Percentiles rank a stretch among this genome's conserved stretches.
Conservation (phyloP, 1,140 invertebrate genomes). For the Musca vetustissima region DNA sequence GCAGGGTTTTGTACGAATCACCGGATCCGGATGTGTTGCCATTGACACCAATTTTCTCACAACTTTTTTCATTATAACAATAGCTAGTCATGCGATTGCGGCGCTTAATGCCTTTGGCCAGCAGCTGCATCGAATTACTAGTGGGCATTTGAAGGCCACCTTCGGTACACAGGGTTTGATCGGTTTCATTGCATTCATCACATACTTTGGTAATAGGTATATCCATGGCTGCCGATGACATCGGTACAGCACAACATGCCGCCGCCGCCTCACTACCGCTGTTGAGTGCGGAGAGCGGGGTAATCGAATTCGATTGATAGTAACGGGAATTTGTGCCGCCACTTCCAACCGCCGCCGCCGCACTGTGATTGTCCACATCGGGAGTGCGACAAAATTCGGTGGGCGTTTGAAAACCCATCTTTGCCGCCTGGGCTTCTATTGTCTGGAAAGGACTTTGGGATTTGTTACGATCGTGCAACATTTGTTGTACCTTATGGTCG, state of each 20-base stretch:
- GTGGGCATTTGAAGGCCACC: slow-evolving; percentile 68
- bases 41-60: slow-evolving; percentile 21
- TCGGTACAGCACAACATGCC: background rate
- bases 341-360: background rate
- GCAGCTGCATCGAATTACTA: slow-evolving; percentile 61
- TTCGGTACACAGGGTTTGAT: slow-evolving; percentile 58
- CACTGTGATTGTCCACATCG: slow-evolving; percentile 6
- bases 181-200: slow-evolving; percentile 57
- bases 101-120: slow-evolving; percentile 64
- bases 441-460: slow-evolving; percentile 28
- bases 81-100: slow-evolving; percentile 51
- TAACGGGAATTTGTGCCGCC: background rate
- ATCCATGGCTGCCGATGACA: slow-evolving; percentile 9
- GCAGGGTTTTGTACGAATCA: background rate
- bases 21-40: background rate
- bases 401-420: slow-evolving; percentile 25
- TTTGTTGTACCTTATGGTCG: slow-evolving; percentile 39
- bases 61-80: slow-evolving; percentile 42
- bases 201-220: slow-evolving; percentile 27
- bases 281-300: slow-evolving; percentile 10
- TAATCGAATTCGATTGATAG: slow-evolving; percentile 6
- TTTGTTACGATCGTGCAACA: slow-evolving; percentile 37
- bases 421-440: slow-evolving; percentile 22
- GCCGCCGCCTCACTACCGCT: no score
- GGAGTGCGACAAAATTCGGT: slow-evolving; percentile 21